phyloP scores from a whole-genome alignment of 2,888 invertebrate genomes.

The Stratiomys singularior region DNA sequence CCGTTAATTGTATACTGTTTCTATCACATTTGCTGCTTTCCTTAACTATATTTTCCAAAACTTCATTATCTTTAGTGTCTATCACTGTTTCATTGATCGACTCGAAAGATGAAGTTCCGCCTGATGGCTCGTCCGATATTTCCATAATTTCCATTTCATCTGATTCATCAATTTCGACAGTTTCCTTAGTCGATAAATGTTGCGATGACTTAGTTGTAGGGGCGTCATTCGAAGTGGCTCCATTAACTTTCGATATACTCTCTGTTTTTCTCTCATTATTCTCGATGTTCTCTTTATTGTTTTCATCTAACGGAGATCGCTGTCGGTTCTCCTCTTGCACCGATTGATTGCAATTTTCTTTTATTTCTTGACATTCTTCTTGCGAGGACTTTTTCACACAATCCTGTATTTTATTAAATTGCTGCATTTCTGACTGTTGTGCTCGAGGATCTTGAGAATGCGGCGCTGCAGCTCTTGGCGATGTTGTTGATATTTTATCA shows the following conservation, averaged over 20 bases:
- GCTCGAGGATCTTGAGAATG: not conserved
- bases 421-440: conserved; percentile 45
- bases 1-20: conserved; percentile 6
- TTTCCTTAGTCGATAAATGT: not conserved
- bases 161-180: not conserved
- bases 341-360: not conserved
- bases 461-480: not conserved
- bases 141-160: conserved; percentile 44
- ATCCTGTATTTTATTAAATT: conserved; percentile 49
- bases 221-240: not conserved
- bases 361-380: conserved; percentile 16
- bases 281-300: conserved; percentile 35
- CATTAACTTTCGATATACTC: conserved; percentile 13
- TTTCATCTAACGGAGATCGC: not conserved
- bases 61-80: not conserved
- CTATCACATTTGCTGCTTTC: conserved; percentile 36
- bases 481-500: conserved; percentile 6
- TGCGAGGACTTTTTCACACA: conserved; percentile 32
- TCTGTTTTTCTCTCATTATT: conserved; percentile 12
- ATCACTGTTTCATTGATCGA: conserved; percentile 14
- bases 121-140: conserved; percentile 30
- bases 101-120: not conserved
- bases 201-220: not conserved
- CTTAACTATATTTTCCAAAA: not conserved
- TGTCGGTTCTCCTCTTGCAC: not conserved